Evolutionary conservation across 1,140 invertebrate genomes (phyloP).

Genomic region (Papilio glaucus): DNA sequence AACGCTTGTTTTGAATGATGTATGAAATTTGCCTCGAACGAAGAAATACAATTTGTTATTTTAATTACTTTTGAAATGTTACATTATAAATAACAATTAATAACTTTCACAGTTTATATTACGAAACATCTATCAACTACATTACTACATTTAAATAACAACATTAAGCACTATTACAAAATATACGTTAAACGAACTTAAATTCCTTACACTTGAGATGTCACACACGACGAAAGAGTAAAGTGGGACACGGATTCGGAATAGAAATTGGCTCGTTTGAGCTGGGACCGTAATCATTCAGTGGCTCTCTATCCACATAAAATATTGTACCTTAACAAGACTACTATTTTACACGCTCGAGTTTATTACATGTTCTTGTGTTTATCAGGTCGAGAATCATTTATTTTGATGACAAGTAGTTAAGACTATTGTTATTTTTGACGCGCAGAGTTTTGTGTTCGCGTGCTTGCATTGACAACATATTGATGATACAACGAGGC

Average conservation of each 20-base stretch:
- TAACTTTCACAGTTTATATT: no score
- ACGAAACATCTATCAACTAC: no score
- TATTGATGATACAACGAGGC: no score
- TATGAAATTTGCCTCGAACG: no score
- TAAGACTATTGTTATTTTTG: not conserved
- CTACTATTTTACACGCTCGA: constrained; percentile 5
- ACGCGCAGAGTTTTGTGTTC: no score
- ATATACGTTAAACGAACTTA: constrained; percentile 5
- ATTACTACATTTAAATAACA: no score
- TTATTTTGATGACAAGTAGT: not conserved
- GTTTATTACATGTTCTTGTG: not conserved
- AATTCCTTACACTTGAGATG: constrained; percentile 7
- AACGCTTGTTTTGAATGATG: no score
- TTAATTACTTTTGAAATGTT: no score
- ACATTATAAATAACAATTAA: no score
- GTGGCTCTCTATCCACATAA: constrained; percentile 19
- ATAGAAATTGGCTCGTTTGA: constrained; percentile 35
- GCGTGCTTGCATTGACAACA: no score
- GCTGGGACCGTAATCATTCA: constrained; percentile 28
- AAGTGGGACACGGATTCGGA: constrained; percentile 27
- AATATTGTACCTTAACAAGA: constrained; percentile 14
- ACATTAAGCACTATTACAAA: not conserved
- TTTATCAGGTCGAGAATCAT: not conserved
- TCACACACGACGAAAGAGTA: constrained; percentile 25
- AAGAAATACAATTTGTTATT: no score